Evolutionary conservation across 64 coral and sea anemone species (phyloP).

Genomic region (Stichodactyla mertensii): DNA sequence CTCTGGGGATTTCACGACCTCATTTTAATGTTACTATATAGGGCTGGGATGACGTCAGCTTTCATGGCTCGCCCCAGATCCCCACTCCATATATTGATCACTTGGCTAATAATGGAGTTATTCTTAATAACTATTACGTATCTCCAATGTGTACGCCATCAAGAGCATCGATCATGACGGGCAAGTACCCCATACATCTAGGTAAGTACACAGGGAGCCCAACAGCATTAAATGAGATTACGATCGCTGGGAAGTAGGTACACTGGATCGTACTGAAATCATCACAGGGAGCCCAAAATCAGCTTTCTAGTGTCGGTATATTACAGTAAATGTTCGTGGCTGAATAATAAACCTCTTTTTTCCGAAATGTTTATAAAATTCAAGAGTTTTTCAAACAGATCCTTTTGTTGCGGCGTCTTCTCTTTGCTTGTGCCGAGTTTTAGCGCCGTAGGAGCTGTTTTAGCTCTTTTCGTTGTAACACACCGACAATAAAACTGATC

Average conservation of each 20-base stretch:
- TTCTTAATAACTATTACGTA: conserved; percentile 97
- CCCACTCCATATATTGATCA: conserved; percentile 87
- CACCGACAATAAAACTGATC: background rate
- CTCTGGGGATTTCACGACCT: background rate
- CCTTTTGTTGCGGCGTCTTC: too few relatives aligned
- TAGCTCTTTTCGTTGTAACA: too few relatives aligned
- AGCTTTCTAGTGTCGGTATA: too few relatives aligned
- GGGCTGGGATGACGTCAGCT: conserved; percentile 99
- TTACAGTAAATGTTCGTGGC: too few relatives aligned
- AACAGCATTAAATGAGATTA: too few relatives aligned
- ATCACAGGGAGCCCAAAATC: background rate
- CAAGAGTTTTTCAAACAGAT: too few relatives aligned
- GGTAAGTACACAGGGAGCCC: conserved; percentile 47
- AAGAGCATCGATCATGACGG: conserved; percentile 88
- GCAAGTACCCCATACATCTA: conserved; percentile 88
- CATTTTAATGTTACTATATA: background rate
- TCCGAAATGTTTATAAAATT: too few relatives aligned
- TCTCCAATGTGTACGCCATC: conserved; percentile 92
- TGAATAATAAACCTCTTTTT: too few relatives aligned
- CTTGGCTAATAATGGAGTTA: conserved; percentile 81
- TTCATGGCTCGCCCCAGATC: conserved; percentile 92
- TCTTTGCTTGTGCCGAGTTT: too few relatives aligned
- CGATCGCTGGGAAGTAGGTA: too few relatives aligned
- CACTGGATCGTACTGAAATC: background rate
- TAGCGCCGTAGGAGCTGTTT: too few relatives aligned